A percentile compares a stretch with the other conserved stretches of the same genome.
Evolutionary conservation across 2,797 vertebrate species (phyloP).

Genomic region (Hylomyscus alleni): DNA sequence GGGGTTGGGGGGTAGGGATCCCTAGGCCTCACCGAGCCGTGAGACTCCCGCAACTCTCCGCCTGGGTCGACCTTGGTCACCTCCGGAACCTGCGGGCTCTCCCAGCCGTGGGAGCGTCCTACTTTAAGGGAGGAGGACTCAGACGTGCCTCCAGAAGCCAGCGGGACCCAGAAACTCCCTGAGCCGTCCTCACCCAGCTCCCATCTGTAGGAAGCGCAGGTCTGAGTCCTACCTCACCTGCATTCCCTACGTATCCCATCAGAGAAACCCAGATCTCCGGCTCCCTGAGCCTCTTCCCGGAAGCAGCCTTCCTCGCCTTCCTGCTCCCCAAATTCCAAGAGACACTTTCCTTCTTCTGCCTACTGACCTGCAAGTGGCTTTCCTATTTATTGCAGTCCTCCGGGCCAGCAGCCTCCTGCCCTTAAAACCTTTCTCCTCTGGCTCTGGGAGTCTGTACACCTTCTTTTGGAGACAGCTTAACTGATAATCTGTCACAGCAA

Average conservation of each 20-base stretch:
- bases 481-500: not conserved
- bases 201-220: not conserved
- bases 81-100: not conserved
- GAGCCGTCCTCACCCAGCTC: not conserved
- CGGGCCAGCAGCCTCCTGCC: not conserved
- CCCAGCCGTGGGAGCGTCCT: not conserved
- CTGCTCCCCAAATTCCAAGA: conserved; percentile 18
- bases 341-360: not conserved
- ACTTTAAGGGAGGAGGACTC: not conserved
- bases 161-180: not conserved
- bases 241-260: not conserved
- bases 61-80: not conserved
- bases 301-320: not conserved
- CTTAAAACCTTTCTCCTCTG: not conserved
- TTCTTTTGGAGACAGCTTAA: not conserved
- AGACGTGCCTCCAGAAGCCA: not conserved
- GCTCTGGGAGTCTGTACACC: not conserved
- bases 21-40: conserved; percentile 7
- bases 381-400: not conserved
- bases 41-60: not conserved
- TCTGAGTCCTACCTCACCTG: not conserved
- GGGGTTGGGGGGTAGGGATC: not conserved
- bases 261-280: not conserved
- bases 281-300: not conserved
- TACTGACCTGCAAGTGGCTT: not conserved